Base-by-base conservation (phyloP, 2,113 vertebrate genomes). In the Pluvialis apricaria region DNA sequence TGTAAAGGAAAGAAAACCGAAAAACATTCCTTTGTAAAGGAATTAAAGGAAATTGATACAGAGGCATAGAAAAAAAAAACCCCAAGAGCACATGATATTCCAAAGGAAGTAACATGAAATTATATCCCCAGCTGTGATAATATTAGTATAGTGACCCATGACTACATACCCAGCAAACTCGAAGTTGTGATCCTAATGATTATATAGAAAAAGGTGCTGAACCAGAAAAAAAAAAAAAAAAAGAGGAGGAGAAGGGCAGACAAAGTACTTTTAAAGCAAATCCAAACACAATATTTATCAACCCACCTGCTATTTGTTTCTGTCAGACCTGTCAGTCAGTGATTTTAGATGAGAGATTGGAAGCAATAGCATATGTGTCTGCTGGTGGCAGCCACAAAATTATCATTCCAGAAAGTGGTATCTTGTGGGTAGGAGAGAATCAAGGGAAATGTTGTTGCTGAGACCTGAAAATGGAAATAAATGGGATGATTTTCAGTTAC, bases 111-210 rank as follows among this genome's bases (percentile, higher is more conserved):
- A 86, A 77, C 44, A 72, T 24, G 66, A 85, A 90, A 82, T 31
- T 79, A 73, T 79, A 97, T 49, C 57, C 86, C 92, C 96, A 98
- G 95, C 97, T 98, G 97, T 94, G 94, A 96, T 96, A 97, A 98
- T 76, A 97, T 92, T 77, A 78, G 82, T 15, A 58, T 54, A 68
- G 82, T 92, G 96, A 95, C 75, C 89, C 58, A 28, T 79, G 85
- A 96, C 94, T 92, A 60, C 75, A 80, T 81, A 89, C 54, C 83
- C 70, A 80, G 95, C 51, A 94, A 97, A 97, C 29, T 94, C 86
- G 61, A 94, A 94, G 85, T n/a, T 96, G 84, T 87, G 91, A 95
- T 94, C 92, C 49, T 91, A 93, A 96, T 92, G 64, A 93, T 91
- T 94, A 87, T 86, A 92, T 64, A 97, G 76, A 73, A 95, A 93